Conservation (phyloP, 2,113 vertebrate species). For the Nycticebus coucang region DNA sequence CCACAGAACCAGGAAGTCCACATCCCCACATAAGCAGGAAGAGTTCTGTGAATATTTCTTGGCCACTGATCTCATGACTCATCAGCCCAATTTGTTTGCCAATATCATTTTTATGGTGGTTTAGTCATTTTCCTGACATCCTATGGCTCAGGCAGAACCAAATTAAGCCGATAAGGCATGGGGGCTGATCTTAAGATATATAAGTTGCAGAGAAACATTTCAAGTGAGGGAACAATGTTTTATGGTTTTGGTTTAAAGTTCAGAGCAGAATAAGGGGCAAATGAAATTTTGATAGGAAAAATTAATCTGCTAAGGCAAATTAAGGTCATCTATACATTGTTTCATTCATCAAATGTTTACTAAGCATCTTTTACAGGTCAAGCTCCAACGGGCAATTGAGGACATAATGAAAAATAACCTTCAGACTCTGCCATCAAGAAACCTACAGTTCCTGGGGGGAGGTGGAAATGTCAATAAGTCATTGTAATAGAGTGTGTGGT, state of each 20-base stretch:
- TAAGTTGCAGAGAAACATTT: slow-evolving; percentile 17
- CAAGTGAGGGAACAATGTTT: not conserved
- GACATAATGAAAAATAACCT: not conserved
- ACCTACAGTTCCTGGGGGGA: not conserved
- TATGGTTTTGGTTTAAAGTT: slow-evolving; percentile 7
- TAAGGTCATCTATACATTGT: not conserved
- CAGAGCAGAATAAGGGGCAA: not conserved
- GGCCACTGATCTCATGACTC: slow-evolving; percentile 64
- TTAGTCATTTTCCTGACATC: slow-evolving; percentile 72
- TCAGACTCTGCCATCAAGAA: not conserved
- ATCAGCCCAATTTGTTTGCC: slow-evolving; percentile 24
- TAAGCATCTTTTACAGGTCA: not conserved
- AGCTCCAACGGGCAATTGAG: not conserved
- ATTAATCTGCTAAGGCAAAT: not conserved
- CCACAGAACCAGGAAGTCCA: slow-evolving; percentile 55
- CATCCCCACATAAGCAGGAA: slow-evolving; percentile 50
- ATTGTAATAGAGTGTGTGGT: not conserved
- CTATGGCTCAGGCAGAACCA: not conserved
- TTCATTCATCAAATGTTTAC: not conserved
- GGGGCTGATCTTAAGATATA: not conserved
- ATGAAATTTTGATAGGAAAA: not conserved
- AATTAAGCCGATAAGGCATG: slow-evolving; percentile 47
- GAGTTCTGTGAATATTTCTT: slow-evolving; percentile 33
- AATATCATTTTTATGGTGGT: slow-evolving; percentile 58
- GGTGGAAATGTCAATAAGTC: not conserved